A percentile compares a stretch with the other conserved stretches of the same genome.
Conservation (phyloP, 2,797 vertebrate species). For the Lophotriccus pileatus region DNA sequence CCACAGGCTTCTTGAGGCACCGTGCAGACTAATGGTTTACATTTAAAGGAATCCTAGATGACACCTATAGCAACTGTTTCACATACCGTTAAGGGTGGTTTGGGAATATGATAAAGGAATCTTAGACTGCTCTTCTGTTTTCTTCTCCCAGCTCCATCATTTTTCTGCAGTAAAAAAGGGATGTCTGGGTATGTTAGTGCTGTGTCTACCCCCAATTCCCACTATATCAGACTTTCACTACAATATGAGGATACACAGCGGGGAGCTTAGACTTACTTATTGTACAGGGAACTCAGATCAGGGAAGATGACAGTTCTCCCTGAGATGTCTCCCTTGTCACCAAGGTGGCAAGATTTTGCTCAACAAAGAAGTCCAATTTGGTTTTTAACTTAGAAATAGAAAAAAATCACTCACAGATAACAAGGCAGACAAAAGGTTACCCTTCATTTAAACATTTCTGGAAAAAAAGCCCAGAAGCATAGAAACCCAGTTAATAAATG, state of each 20-base stretch:
- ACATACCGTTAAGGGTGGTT: not conserved
- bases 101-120: not conserved
- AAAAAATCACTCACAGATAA: not conserved
- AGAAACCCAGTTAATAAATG: constrained; percentile 1
- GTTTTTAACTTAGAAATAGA: not conserved
- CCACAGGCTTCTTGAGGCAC: not conserved
- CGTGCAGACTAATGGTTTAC: not conserved
- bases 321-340: not conserved
- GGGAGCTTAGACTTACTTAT: not conserved
- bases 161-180: not conserved
- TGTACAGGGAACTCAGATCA: not conserved
- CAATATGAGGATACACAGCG: not conserved
- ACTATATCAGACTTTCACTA: not conserved
- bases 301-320: not conserved
- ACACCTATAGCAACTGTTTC: not conserved
- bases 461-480: accelerated
- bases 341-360: not conserved
- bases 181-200: not conserved
- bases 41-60: not conserved
- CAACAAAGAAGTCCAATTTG: not conserved
- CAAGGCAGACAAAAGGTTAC: not conserved
- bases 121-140: not conserved
- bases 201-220: not conserved
- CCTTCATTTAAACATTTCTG: not conserved
- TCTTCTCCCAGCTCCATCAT: not conserved